These are phyloP conservation scores for Oryzias woworae DNA, from an alignment of 2,113 vertebrate genomes.

Conservation along the genomic window DNA sequence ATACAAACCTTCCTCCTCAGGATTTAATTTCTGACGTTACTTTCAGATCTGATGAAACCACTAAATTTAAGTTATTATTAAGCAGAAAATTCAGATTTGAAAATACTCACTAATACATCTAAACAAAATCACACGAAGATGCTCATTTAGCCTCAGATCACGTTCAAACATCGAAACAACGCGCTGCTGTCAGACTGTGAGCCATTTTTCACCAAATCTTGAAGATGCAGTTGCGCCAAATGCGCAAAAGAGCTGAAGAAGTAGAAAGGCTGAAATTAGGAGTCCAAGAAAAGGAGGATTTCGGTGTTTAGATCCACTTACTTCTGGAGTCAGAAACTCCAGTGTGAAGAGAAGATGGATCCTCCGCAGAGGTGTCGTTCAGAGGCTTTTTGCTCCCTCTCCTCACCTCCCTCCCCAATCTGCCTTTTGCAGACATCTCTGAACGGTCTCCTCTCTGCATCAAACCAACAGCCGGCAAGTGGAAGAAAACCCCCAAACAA, in stretches of 20 bases:
- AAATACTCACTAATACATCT: too few species aligned
- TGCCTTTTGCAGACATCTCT: conserved; percentile 29
- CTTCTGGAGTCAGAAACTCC: not conserved
- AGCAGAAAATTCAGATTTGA: too few species aligned
- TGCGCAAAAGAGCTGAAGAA: not conserved
- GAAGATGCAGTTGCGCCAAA: too few species aligned
- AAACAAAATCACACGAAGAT: too few species aligned
- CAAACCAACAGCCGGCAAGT: conserved; percentile 31
- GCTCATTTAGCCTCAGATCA: too few species aligned
- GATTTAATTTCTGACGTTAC: too few species aligned
- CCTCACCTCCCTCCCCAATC: conserved; percentile 10
- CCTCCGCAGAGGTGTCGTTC: conserved; percentile 34
- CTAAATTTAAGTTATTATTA: fast-evolving
- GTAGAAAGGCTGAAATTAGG: not conserved
- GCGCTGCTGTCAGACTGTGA: too few species aligned
- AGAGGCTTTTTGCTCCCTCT: conserved; percentile 17
- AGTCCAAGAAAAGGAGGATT: not conserved
- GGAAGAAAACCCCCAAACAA: conserved; percentile 8
- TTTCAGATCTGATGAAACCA: not conserved
- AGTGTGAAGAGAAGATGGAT: conserved; percentile 43
- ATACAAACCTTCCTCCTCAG: not conserved
- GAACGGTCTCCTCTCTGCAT: conserved; percentile 29
- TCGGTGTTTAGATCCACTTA: not conserved
- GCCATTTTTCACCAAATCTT: too few species aligned
- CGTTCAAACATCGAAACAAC: too few species aligned